Percentiles rank a stretch among this genome's conserved stretches.
phyloP scores from a whole-genome alignment of 2,888 invertebrate genomes.

The Bruchidius siliquastri region DNA sequence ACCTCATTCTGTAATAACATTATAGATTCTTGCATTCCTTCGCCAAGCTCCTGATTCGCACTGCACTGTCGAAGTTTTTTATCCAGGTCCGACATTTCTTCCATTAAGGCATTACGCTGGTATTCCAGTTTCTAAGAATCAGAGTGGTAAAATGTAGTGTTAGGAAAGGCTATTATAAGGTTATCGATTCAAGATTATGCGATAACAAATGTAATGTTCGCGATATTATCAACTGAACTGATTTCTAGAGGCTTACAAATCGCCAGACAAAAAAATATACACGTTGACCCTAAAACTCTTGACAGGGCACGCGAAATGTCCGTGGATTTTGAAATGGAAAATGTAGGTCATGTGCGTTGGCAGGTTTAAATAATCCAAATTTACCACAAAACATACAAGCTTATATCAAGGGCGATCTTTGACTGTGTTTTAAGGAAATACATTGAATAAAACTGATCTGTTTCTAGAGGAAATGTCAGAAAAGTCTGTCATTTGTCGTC shows the following conservation, averaged over 20 bases:
- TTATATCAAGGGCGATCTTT: too few species aligned
- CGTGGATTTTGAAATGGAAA: not conserved
- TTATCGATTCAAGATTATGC: not conserved
- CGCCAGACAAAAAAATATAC: not conserved
- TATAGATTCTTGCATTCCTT: conserved; percentile 19
- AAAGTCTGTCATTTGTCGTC: too few species aligned
- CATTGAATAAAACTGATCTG: too few species aligned
- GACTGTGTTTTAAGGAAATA: too few species aligned
- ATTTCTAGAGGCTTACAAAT: not conserved
- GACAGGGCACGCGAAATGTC: not conserved
- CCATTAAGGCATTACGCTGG: conserved; percentile 21
- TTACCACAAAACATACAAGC: too few species aligned
- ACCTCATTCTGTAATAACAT: conserved; percentile 24
- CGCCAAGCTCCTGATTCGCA: conserved; percentile 16
- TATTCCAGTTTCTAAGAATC: conserved; percentile 22
- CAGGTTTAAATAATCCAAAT: too few species aligned
- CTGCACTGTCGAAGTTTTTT: conserved; percentile 20
- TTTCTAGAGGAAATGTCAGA: too few species aligned
- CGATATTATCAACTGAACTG: not conserved
- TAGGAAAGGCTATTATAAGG: not conserved
- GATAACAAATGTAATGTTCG: not conserved
- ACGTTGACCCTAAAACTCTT: not conserved
- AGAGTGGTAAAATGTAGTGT: not conserved
- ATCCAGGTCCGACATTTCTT: conserved; percentile 27
- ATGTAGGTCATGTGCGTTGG: too few species aligned